Conservation (phyloP, 2,888 invertebrate species). For the Didymodactylos carnosus region DNA sequence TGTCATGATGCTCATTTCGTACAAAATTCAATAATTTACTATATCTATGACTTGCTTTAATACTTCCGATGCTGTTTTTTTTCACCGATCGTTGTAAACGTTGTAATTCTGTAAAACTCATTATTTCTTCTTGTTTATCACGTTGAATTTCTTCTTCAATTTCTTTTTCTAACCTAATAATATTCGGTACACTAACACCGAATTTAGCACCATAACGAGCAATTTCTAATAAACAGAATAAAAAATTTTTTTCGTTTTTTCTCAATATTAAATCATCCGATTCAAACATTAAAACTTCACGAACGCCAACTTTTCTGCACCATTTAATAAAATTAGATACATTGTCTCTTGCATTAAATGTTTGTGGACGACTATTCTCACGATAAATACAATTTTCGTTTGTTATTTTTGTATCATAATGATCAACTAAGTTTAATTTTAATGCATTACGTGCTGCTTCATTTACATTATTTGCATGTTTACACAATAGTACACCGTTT, state of each 20-base stretch:
- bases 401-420: neutral
- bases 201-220: conserved; percentile 61
- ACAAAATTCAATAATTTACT: too few species aligned
- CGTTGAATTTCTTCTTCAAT: conserved; percentile 26
- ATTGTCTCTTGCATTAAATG: conserved; percentile 83
- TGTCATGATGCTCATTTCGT: too few species aligned
- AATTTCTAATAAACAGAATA: conserved; percentile 77
- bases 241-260: conserved; percentile 86
- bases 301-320: conserved; percentile 52
- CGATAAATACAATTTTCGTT: conserved; percentile 40
- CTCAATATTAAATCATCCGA: conserved; percentile 80
- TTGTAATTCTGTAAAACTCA: neutral
- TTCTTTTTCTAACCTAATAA: conserved; percentile 32
- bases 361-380: conserved; percentile 61
- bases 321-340: conserved; percentile 81
- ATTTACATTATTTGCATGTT: conserved; percentile 73
- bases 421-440: conserved; percentile 34
- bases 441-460: conserved; percentile 11
- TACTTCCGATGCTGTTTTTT: too few species aligned
- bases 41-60: too few species aligned
- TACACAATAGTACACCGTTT: conserved; percentile 75
- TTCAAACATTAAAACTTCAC: conserved; percentile 81
- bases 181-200: conserved; percentile 35
- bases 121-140: neutral
- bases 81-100: neutral